Conservation (phyloP, 2,888 invertebrate species). For the Drosophila meridiana region DNA sequence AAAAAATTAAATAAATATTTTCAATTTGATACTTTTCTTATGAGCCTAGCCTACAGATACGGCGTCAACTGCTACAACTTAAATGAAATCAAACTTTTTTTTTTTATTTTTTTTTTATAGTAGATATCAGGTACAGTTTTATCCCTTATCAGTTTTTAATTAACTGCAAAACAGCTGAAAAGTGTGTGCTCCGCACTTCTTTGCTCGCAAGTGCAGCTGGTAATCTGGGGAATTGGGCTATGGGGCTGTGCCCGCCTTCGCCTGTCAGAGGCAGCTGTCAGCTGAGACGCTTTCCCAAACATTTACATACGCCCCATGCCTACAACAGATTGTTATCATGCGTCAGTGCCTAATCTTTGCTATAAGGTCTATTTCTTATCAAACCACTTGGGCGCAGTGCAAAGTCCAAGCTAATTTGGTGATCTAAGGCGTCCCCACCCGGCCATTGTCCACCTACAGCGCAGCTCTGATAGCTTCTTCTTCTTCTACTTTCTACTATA, state of each 20-base stretch:
- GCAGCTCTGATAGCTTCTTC: neutral
- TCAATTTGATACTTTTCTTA: no score
- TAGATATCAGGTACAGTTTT: neutral
- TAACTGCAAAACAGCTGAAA: neutral
- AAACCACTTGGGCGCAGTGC: slow-evolving; percentile 36
- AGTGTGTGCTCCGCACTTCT: neutral
- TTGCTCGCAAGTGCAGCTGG: neutral
- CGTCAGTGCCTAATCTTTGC: slow-evolving; percentile 31
- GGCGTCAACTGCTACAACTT: neutral
- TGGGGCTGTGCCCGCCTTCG: neutral
- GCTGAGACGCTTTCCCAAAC: slow-evolving; percentile 28
- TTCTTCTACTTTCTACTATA: neutral
- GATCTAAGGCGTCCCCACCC: neutral
- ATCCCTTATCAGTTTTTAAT: neutral
- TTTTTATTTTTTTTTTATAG: neutral
- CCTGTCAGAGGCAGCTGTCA: slow-evolving; percentile 28
- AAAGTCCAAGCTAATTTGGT: slow-evolving; percentile 44
- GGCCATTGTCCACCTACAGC: slow-evolving; percentile 9
- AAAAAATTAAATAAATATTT: no score
- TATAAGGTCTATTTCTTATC: slow-evolving; percentile 17
- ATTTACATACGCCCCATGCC: slow-evolving; percentile 29
- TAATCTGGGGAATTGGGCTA: neutral
- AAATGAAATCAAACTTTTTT: neutral
- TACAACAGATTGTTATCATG: slow-evolving; percentile 21
- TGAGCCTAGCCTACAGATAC: neutral